A percentile compares a stretch with the other conserved stretches of the same genome.
phyloP scores from a whole-genome alignment of 37 sponge, comb jelly and placozoan genomes.

The Tethya wilhelma region DNA sequence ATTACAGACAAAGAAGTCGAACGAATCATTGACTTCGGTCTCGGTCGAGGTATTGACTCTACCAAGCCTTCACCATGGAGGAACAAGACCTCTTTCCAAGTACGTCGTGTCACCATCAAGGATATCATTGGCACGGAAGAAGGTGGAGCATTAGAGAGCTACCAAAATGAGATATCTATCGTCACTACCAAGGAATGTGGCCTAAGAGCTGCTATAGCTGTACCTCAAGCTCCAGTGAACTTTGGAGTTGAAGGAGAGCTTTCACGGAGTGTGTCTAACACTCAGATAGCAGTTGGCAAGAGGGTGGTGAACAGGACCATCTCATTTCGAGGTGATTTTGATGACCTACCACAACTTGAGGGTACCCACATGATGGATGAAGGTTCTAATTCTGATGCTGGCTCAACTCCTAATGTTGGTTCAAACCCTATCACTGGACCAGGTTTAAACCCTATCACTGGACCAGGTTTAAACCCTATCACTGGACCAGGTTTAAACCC shows the following conservation, averaged over 20 bases:
- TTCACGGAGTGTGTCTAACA: not conserved
- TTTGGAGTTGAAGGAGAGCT: conserved; percentile 45
- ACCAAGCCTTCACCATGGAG: conserved; percentile 26
- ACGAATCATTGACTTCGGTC: conserved; percentile 27
- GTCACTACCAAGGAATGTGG: conserved; percentile 16
- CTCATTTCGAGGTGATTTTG: conserved; percentile 33
- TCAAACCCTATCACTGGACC: too few species aligned
- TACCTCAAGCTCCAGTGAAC: conserved; percentile 19
- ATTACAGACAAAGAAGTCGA: not conserved
- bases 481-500: too few species aligned
- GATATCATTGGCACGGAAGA: conserved; percentile 59
- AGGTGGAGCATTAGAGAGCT: conserved; percentile 52
- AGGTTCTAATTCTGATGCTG: too few species aligned
- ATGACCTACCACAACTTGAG: conserved; percentile 3
- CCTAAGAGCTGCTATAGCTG: conserved; percentile 19
- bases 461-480: too few species aligned
- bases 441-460: too few species aligned
- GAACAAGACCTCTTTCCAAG: conserved; percentile 51
- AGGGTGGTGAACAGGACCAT: conserved; percentile 48
- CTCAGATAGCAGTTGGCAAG: conserved; percentile 34
- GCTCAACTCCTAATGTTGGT: too few species aligned
- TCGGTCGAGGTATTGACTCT: conserved; percentile 54
- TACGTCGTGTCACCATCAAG: not conserved
- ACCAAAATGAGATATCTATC: conserved; percentile 14
- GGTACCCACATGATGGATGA: conserved; percentile 19